A percentile compares a stretch with the other conserved stretches of the same genome.
Conservation (phyloP, 2,888 invertebrate species). For the Calliscelio sp. region DNA sequence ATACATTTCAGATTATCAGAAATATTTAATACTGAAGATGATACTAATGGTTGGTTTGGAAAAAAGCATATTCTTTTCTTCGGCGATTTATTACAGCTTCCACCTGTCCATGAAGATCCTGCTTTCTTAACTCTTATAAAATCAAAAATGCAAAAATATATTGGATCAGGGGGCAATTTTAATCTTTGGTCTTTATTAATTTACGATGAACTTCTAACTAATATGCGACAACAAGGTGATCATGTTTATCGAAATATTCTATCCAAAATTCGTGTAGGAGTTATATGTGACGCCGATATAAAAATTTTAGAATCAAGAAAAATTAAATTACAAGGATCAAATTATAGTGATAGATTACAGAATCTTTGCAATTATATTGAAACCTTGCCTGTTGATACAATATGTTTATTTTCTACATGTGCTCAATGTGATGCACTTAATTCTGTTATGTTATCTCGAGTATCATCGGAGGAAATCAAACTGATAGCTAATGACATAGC, state of each 20-base stretch:
- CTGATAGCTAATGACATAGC: conserved; percentile 65
- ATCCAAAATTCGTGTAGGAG: no score
- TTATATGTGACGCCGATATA: conserved; percentile 25
- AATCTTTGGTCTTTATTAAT: conserved; percentile 77
- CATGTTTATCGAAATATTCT: conserved; percentile 72
- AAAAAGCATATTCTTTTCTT: no score
- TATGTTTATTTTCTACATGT: conserved; percentile 75
- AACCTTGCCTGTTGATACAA: conserved; percentile 63
- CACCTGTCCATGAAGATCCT: no score
- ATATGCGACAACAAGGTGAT: conserved; percentile 74
- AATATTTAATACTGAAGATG: conserved; percentile 77
- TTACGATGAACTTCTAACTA: conserved; percentile 80
- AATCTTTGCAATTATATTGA: conserved; percentile 31
- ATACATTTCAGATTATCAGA: conserved; percentile 76
- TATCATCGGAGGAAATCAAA: conserved; percentile 45
- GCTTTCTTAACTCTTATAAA: no score
- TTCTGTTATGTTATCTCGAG: no score
- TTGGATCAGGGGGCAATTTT: no score
- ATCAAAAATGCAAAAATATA: no score
- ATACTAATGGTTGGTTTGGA: conserved; percentile 77
- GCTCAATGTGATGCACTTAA: no score
- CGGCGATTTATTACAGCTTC: no score
- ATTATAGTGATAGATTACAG: conserved; percentile 16
- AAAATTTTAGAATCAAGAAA: no score
- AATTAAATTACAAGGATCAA: neutral